A percentile compares a stretch with the other conserved stretches of the same genome.
These are phyloP conservation scores for Criorhina ranunculi DNA, from an alignment of 2,888 invertebrate genomes.

Conservation along the genomic window DNA sequence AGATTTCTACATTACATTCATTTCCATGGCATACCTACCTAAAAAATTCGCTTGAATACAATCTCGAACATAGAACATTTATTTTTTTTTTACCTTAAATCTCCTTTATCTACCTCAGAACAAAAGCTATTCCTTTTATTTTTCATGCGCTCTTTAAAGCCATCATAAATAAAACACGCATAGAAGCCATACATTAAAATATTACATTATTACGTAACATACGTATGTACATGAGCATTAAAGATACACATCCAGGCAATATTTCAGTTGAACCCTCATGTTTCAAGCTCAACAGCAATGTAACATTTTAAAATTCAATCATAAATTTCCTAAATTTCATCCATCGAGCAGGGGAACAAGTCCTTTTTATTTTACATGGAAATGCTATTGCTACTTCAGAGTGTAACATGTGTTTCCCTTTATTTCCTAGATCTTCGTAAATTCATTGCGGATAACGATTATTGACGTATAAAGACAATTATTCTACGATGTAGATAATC, in stretches of 20 bases:
- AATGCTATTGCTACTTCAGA: conserved; percentile 3
- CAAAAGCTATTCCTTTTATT: conserved; percentile 7
- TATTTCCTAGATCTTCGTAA: conserved; percentile 17
- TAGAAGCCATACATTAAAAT: not conserved
- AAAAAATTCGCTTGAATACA: too few relatives aligned
- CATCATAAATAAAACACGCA: not conserved
- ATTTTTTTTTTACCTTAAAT: too few relatives aligned
- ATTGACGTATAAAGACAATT: conserved; percentile 49
- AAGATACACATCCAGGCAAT: not conserved
- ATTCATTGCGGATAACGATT: conserved; percentile 41
- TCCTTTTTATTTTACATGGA: not conserved
- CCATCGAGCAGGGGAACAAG: not conserved
- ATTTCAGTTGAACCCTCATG: conserved; percentile 34
- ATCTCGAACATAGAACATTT: too few relatives aligned
- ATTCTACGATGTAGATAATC: conserved; percentile 49
- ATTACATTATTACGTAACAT: not conserved
- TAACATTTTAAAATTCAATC: conserved; percentile 33
- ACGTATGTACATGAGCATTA: not conserved
- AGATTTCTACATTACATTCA: too few relatives aligned
- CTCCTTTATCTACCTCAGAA: not conserved
- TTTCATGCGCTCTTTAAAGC: not conserved
- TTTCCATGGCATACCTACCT: too few relatives aligned
- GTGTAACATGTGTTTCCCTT: conserved; percentile 33
- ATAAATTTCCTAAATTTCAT: conserved; percentile 41
- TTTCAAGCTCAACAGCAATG: conserved; percentile 31